phyloP scores from a whole-genome alignment of 2,113 vertebrate genomes.

The Urocolius indicus region DNA sequence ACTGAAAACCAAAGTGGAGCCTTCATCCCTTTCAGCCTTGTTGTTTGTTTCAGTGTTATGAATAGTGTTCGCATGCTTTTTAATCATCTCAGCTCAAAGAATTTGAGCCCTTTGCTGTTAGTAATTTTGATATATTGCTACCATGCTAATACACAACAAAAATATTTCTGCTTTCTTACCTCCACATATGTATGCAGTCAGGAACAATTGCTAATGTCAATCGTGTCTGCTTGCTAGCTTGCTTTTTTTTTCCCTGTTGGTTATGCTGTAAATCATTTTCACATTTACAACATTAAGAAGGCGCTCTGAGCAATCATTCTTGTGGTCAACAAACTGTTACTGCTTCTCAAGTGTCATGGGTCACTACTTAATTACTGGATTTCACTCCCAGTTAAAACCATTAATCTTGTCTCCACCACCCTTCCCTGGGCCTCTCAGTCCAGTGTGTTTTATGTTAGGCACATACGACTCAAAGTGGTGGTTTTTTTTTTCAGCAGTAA shows the following conservation, averaged over 20 bases:
- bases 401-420: constrained; percentile 68
- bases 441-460: constrained; percentile 56
- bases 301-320: constrained; percentile 58
- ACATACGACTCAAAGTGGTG: background rate
- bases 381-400: constrained; percentile 69
- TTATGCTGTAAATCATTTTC: constrained; percentile 69
- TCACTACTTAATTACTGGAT: constrained; percentile 73
- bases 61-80: background rate
- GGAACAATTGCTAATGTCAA: constrained; percentile 61
- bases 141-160: constrained; percentile 15
- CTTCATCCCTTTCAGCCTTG: background rate
- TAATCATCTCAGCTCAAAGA: background rate
- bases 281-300: constrained; percentile 66
- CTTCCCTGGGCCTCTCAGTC: constrained; percentile 46
- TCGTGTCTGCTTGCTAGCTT: constrained; percentile 36
- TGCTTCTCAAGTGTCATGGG: constrained; percentile 64
- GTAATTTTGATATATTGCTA: constrained; percentile 56
- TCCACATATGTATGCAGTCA: constrained; percentile 57
- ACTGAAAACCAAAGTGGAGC: background rate
- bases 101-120: constrained; percentile 2
- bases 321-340: constrained; percentile 65
- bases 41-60: background rate
- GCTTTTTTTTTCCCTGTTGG: constrained; percentile 19
- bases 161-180: constrained; percentile 45
- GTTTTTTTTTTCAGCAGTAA: background rate